Conservation (phyloP, 2,113 vertebrate genomes). For the Narcine bancroftii region DNA sequence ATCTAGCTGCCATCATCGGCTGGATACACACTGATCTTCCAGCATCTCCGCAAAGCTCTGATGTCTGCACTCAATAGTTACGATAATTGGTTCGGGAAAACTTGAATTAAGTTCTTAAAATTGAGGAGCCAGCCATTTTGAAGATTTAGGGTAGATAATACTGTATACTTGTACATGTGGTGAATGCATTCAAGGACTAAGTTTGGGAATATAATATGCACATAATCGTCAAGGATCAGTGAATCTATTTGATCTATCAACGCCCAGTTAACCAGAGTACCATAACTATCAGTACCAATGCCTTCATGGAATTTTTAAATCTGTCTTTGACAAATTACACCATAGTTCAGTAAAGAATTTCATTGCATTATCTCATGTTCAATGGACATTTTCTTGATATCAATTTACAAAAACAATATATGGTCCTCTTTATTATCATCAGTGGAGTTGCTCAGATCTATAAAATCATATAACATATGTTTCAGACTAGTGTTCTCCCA, state of each 20-base stretch:
- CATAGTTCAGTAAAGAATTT: not conserved
- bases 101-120: constrained; percentile 40
- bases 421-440: no score
- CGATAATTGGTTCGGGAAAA: constrained; percentile 45
- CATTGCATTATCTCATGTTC: not conserved
- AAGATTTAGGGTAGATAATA: not conserved
- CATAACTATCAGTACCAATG: not conserved
- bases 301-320: not conserved
- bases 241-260: not conserved
- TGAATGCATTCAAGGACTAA: not conserved
- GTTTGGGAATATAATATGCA: not conserved
- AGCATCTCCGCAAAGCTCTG: constrained; percentile 45
- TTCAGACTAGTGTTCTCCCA: not conserved
- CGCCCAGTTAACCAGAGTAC: not conserved
- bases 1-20: constrained; percentile 41
- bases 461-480: not conserved
- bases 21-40: constrained; percentile 41
- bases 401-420: not conserved
- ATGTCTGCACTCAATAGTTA: constrained; percentile 45
- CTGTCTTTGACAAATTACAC: not conserved
- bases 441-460: not conserved
- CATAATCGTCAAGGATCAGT: not conserved
- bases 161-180: not conserved
- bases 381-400: not conserved
- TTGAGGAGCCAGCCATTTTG: constrained; percentile 4